Evolutionary conservation across 2,113 vertebrate species (phyloP).

Genomic region (Microcebus ravelobensis): DNA sequence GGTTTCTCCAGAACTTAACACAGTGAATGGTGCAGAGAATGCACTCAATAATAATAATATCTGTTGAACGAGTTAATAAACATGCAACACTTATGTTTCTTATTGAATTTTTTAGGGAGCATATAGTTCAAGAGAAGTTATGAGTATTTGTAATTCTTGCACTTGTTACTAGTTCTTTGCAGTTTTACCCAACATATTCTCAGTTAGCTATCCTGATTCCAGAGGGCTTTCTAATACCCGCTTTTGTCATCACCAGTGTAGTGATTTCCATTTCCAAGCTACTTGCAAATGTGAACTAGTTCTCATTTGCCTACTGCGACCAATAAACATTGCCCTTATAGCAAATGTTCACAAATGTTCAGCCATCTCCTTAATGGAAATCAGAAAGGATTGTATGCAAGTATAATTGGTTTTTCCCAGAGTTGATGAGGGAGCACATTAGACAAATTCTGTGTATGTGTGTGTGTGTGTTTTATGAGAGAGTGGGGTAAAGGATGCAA

Average conservation of each 20-base stretch:
- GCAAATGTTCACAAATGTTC: constrained; percentile 1
- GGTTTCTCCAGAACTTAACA: not conserved
- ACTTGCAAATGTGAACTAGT: constrained; percentile 24
- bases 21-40: not conserved
- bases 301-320: not conserved
- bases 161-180: not conserved
- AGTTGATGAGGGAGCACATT: not conserved
- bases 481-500: not conserved
- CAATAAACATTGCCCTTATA: not conserved
- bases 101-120: not conserved
- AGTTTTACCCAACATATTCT: not conserved
- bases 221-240: not conserved
- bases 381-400: not conserved
- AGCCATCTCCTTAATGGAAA: constrained; percentile 29
- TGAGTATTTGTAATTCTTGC: not conserved
- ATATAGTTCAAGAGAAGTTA: not conserved
- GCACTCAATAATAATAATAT: no score
- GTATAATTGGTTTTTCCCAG: constrained; percentile 38
- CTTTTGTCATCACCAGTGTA: not conserved
- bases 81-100: not conserved
- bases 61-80: not conserved
- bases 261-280: constrained; percentile 4
- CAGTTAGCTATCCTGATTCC: not conserved
- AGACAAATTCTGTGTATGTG: not conserved
- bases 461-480: not conserved